Base-by-base conservation (phyloP, 2,888 invertebrate species). In the Cristatella mucedo region DNA sequence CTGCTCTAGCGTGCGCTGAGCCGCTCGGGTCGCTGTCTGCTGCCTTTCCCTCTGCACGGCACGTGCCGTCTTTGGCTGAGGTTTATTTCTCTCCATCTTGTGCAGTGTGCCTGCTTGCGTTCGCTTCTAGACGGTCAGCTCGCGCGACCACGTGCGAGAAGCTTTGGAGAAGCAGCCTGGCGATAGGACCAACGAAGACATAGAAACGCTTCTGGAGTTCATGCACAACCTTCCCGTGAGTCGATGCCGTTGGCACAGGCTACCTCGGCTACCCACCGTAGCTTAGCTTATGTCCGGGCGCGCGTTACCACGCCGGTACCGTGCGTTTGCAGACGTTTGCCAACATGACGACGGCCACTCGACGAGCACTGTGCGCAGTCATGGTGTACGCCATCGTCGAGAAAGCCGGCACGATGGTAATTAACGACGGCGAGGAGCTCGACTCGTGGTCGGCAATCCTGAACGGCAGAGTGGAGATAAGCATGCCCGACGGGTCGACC, bases 321-420 rank as follows among this genome's bases (percentile, higher is more conserved):
- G n/a, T 21, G 33, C 20, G 18, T 21, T 22, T 40, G 16, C 47
- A 87, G 71, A 91, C 91, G 46, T 93, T 93, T 66, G 91, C 93
- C 47, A 89, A 93, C 59, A 87, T 95, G 80, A 95, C 95, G 16
- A 70, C 91, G 56, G 81, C 86, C 26, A 93, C 93, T 29, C 74
- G 93, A 46, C 74, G 89, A 51, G 89, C 89, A 40, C 73, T 97
- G 41, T 95, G 95, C 69, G 56, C 57, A 6, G 60, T 62, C 15
- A 97, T 97, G 95, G 93, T 95, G 21, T 95, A 95, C 70, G 97
- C 95, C 2, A 89, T 93, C 1, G 95, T 97, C 20, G 91, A 93
- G 63, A 86, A 89, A 61, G 83, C 89, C 29, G 89, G 86, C 20
- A 95, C 93, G 24, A 76, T 89, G 46, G 93, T 97, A 4, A 85